Conservation (phyloP, 2,113 vertebrate genomes). For the Spermophilus dauricus region DNA sequence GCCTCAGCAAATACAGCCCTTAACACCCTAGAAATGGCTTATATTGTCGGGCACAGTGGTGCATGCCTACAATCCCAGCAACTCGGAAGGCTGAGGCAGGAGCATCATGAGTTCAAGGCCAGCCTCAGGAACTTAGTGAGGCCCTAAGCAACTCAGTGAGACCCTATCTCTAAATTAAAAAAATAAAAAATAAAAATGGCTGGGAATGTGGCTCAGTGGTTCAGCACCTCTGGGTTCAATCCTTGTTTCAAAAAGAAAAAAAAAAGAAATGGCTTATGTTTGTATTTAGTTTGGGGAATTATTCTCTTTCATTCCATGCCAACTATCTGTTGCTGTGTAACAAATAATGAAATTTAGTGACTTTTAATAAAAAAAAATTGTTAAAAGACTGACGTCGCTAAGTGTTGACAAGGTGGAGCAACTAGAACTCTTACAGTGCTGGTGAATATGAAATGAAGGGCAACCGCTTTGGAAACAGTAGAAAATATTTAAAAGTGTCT, state of each 20-base stretch:
- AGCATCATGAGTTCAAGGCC: too few species aligned
- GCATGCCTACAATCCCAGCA: too few species aligned
- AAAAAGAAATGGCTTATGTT: too few species aligned
- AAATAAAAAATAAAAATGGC: too few species aligned
- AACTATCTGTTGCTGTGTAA: neutral
- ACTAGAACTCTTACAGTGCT: neutral
- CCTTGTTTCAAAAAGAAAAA: too few species aligned
- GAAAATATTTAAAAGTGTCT: neutral
- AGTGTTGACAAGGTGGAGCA: neutral
- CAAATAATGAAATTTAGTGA: slow-evolving; percentile 5
- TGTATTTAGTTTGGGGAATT: neutral
- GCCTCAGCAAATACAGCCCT: neutral
- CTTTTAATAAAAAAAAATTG: slow-evolving; percentile 23
- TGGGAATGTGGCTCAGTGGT: too few species aligned
- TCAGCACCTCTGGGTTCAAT: too few species aligned
- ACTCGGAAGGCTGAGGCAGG: too few species aligned
- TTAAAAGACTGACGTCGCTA: neutral
- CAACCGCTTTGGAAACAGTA: neutral
- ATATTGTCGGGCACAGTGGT: neutral
- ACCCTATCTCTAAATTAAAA: too few species aligned
- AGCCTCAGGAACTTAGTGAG: too few species aligned
- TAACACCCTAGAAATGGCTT: slow-evolving; percentile 17
- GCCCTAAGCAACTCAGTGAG: too few species aligned
- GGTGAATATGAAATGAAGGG: neutral
- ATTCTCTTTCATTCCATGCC: neutral